Base-by-base conservation (phyloP, 1,140 invertebrate genomes). In the Anoplolepis gracilipes region DNA sequence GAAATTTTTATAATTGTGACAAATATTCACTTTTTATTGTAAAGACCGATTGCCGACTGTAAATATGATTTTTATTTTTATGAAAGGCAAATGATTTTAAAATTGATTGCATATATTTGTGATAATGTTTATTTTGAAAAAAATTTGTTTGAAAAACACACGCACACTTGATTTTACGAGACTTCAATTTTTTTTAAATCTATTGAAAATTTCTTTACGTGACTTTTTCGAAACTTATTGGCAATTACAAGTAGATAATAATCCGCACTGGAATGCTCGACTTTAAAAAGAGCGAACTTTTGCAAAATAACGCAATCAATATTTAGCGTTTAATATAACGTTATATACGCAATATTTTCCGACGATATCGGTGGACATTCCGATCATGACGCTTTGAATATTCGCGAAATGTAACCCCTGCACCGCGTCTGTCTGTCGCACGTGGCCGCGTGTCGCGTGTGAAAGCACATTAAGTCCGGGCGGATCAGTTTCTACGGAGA, bases 401-500 rank as follows among this genome's bases (percentile, higher is more conserved):
- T 73, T 59, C 67, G 78, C 67, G 67, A 82, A 73, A 59, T 42
- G 78, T 73, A 73, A 42, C 67, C 78, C 78, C 22, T 42, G 49
- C 67, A 53, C 64, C 25, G 36, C 67, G 67, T 49, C 46, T 49
- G 46, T 30, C 67, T 42, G 67, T 72, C 39, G 69, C 64, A 55
- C 77, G 69, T 42, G 36, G 69, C 70, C 49, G 86, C 85, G 91
- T 86, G 86, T 91, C 92, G 92, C 92, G 92, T 93, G 93, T 94
- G 94, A 94, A 94, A 94, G 93, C 93, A 91, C 90, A 85, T 88
- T 91, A 93, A 92, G 91, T 91, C 87, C 78, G 84, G 89, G 87
- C 90, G 91, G 87, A 93, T 93, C 90, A 88, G 92, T 92, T 92
- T 92, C 90, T 93, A 93, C 87, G 91, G 92, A 94, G 92, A 92